These are phyloP conservation scores for Halcyon smyrnensis DNA, from an alignment of 2,797 vertebrate species.

Conservation along the genomic window DNA sequence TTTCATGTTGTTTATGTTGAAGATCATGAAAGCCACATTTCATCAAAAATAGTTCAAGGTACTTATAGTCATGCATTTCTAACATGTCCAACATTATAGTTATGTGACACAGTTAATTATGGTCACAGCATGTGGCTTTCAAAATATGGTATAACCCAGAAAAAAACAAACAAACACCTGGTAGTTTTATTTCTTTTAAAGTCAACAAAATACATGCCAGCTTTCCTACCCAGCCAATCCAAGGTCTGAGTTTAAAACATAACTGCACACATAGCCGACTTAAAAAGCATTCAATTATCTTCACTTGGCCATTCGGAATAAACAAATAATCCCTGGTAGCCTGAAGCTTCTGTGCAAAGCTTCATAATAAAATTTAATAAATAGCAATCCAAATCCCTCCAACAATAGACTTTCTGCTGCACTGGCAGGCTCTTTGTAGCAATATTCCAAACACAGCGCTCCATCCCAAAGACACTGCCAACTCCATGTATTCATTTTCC, in stretches of 20 bases:
- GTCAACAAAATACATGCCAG: conserved; percentile 40
- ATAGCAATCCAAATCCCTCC: conserved; percentile 40
- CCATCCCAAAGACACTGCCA: conserved; percentile 4
- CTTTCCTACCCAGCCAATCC: neutral
- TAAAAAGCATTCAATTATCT: conserved; percentile 21
- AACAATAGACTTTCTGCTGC: conserved; percentile 64
- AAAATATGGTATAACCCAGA: neutral
- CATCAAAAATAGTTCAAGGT: conserved; percentile 34
- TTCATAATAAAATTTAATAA: conserved; percentile 52
- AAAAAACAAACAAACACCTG: conserved; percentile 46
- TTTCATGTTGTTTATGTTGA: conserved; percentile 7
- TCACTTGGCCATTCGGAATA: neutral
- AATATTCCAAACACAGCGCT: conserved; percentile 38
- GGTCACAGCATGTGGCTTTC: conserved; percentile 35
- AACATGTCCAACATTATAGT: conserved; percentile 25
- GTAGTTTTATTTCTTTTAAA: conserved; percentile 37
- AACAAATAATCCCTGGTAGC: conserved; percentile 30
- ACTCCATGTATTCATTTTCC: conserved; percentile 49
- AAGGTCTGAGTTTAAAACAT: conserved; percentile 22
- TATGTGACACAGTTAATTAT: conserved; percentile 38
- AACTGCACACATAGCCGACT: conserved; percentile 2
- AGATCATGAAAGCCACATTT: conserved; percentile 1
- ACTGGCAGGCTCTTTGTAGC: conserved; percentile 57
- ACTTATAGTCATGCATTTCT: conserved; percentile 34
- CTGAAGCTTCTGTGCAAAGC: conserved; percentile 46